Base-by-base conservation (phyloP, 2,113 vertebrate species). In the Gobiocypris rarus region DNA sequence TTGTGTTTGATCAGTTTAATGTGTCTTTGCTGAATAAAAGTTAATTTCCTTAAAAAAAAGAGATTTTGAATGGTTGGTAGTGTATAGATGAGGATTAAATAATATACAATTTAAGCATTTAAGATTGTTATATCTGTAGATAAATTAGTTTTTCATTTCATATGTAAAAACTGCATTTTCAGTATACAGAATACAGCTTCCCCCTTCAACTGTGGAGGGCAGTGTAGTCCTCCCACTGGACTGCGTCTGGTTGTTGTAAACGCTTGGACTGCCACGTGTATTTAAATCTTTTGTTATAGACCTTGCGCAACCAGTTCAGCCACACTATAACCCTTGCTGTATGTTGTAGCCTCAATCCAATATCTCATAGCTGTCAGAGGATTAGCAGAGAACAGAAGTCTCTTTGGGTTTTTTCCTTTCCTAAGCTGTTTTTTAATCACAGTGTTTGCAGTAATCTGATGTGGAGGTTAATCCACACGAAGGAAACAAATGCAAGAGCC, bases 351-450 rank as follows among this genome's bases (percentile, higher is more conserved):
- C 26, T 48, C 58, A 65, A 13, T 52, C 73, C 48, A 50, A 26
- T 50, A 75, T 75, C 48, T 75, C 73, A 48, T 67, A n/a, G 69
- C 31, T 61, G 14, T 58, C 38, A 65, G 24, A 65, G 71, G 82
- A 83, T 83, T 83, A 83, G 41, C 45, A 17, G 38, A 52, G 82
- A 22, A 83, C 69, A 83, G 41, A 73, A 83, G 34, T 52, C 43
- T 63, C 76, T 45, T 61, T 84, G 34, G 8, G n/a, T 17, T 31
- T 52, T 83, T 69, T 80, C 15, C 19, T 80, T 34, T 48, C 82
- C 45, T 85, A 85, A 83, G 67, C 59, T 83, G 81, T 79, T 69
- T 85, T 83, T 87, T 83, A 87, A 85, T 87, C 84, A 85, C 71
- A 15, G 69, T 31, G 28, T 56, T 74, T 34, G 6, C 56, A 48